Percentiles rank a stretch among this genome's conserved stretches.
Evolutionary conservation across 2,113 vertebrate species (phyloP).

Genomic region (Ophthalmolycus amberensis): DNA sequence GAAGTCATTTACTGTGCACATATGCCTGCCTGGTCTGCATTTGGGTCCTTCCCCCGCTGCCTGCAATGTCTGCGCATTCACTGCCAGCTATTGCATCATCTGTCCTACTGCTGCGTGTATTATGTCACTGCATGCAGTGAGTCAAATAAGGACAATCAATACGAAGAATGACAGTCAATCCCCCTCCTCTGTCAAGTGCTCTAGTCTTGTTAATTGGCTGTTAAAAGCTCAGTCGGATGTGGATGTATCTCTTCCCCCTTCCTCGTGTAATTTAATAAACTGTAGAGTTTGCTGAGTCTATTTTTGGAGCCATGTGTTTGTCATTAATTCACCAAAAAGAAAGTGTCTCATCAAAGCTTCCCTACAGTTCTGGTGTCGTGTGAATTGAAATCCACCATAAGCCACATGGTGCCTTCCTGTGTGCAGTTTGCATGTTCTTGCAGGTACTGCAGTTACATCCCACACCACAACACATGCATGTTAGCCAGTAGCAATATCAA

Average conservation of each 20-base stretch:
- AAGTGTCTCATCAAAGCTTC: not conserved
- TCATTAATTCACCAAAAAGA: not conserved
- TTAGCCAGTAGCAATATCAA: not conserved
- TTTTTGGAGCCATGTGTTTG: slow-evolving; percentile 19
- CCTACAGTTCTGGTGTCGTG: not conserved
- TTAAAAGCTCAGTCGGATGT: not conserved
- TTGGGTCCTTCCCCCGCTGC: not conserved
- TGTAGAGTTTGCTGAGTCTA: not conserved
- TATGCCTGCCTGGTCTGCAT: not conserved
- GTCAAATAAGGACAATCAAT: slow-evolving; percentile 1
- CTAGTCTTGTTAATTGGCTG: not conserved
- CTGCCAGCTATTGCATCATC: not conserved
- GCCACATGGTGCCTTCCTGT: not conserved
- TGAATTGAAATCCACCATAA: not conserved
- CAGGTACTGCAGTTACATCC: not conserved
- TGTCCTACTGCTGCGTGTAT: not conserved
- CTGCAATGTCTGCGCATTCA: not conserved
- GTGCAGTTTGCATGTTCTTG: not conserved
- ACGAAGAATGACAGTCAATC: not conserved
- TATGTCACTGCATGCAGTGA: not conserved
- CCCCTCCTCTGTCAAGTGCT: not conserved
- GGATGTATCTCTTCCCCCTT: not conserved
- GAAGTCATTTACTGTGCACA: not conserved
- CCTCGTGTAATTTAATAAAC: not conserved
- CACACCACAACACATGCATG: not conserved